phyloP scores from a whole-genome alignment of 2,113 vertebrate species.

The Actenoides hombroni region DNA sequence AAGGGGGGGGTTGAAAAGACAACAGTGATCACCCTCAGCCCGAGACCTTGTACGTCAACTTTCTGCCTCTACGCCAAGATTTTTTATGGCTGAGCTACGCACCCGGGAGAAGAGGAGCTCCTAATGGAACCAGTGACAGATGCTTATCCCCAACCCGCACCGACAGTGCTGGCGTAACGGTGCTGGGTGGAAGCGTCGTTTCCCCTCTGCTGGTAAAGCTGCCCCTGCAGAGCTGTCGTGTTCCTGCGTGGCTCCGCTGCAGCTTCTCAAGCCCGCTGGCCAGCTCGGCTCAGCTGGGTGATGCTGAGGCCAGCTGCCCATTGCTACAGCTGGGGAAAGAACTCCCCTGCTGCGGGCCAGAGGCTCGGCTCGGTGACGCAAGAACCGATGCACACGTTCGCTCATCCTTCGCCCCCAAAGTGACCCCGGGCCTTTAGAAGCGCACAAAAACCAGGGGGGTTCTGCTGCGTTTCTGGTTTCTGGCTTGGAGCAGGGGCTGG shows the following conservation, averaged over 20 bases:
- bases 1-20: background rate
- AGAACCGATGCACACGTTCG: background rate
- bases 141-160: constrained; percentile 41
- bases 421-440: background rate
- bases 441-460: background rate
- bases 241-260: background rate
- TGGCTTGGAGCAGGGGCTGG: background rate
- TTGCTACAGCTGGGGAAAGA: background rate
- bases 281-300: background rate
- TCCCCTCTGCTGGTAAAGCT: constrained; percentile 35
- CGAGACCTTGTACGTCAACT: background rate
- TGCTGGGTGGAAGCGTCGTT: constrained; percentile 13
- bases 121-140: constrained; percentile 42
- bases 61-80: background rate
- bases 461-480: background rate
- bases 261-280: background rate
- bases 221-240: background rate
- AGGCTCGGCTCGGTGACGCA: background rate
- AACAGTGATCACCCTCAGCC: background rate
- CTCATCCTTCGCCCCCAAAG: background rate
- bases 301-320: background rate
- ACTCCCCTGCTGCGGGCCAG: background rate
- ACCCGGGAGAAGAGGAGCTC: constrained; percentile 34
- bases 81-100: constrained; percentile 50
- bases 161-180: background rate